Evolutionary conservation across 2,888 invertebrate species (phyloP).

Genomic region (Mesorhabditis belari): DNA sequence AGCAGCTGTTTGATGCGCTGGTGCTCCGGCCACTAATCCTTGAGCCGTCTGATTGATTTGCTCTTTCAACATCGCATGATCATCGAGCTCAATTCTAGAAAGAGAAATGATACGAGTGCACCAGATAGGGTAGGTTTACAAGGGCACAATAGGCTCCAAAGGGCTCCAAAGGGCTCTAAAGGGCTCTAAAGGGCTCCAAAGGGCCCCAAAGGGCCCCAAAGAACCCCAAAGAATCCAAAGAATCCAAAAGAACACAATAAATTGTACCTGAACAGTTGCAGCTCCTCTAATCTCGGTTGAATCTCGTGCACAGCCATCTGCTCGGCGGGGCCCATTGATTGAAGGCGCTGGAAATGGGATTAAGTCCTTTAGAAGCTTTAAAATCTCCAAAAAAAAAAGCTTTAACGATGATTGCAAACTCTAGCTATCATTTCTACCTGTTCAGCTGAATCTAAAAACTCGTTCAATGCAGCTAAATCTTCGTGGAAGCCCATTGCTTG

Average conservation of each 20-base stretch:
- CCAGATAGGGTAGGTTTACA: too few species aligned
- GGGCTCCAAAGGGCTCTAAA: too few species aligned
- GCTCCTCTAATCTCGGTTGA: constrained; percentile 15
- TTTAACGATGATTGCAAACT: constrained; percentile 9
- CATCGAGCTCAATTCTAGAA: constrained; percentile 84
- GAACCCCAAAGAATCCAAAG: too few species aligned
- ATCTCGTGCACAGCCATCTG: constrained; percentile 13
- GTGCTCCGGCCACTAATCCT: constrained; percentile 72
- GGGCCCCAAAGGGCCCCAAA: too few species aligned
- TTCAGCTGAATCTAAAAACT: constrained; percentile 57
- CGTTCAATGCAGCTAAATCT: constrained; percentile 61
- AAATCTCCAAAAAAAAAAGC: neutral
- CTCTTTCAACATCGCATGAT: constrained; percentile 94
- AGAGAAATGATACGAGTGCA: neutral
- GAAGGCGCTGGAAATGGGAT: neutral
- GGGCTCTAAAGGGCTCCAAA: too few species aligned
- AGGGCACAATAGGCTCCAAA: too few species aligned
- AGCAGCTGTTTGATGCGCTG: constrained; percentile 16
- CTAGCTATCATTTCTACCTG: constrained; percentile 65
- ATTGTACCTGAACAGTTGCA: constrained; percentile 18
- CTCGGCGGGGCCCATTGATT: neutral
- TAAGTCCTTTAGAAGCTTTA: neutral
- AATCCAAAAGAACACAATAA: too few species aligned
- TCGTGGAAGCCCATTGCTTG: constrained; percentile 72
- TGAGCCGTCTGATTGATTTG: constrained; percentile 86